Percentiles rank a stretch among this genome's conserved stretches.
phyloP scores from a whole-genome alignment of 2,888 invertebrate species.

The Trachelus iudaicus region DNA sequence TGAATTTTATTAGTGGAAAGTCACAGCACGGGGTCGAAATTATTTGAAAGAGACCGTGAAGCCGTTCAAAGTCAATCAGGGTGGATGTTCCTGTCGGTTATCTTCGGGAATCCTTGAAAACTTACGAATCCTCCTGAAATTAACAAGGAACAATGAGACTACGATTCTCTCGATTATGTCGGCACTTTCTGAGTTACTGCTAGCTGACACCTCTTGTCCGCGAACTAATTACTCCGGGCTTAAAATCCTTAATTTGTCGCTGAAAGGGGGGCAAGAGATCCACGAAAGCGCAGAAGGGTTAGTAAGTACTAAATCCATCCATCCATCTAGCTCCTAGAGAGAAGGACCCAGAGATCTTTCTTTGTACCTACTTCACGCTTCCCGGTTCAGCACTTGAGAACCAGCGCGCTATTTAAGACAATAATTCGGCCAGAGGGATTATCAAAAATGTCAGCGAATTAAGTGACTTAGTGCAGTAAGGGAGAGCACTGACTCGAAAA shows the following conservation, averaged over 20 bases:
- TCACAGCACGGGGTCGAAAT: too few relatives aligned
- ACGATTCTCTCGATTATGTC: constrained; percentile 4
- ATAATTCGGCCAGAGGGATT: constrained; percentile 20
- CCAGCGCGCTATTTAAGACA: constrained; percentile 20
- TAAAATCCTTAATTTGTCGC: constrained; percentile 48
- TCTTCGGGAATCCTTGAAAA: background rate
- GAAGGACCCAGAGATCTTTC: constrained; percentile 6
- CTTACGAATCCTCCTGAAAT: background rate
- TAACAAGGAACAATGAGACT: background rate
- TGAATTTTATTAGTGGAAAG: too few relatives aligned
- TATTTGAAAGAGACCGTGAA: too few relatives aligned
- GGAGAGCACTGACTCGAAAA: too few relatives aligned
- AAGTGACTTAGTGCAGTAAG: constrained; percentile 8
- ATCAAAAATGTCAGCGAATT: constrained; percentile 22
- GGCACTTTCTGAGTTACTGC: constrained; percentile 15
- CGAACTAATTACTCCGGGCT: constrained; percentile 47
- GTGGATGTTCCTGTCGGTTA: too few relatives aligned
- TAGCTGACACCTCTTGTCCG: constrained; percentile 15
- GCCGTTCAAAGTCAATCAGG: too few relatives aligned
- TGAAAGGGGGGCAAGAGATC: constrained; percentile 28
- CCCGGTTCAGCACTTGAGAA: constrained; percentile 14
- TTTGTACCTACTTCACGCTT: constrained; percentile 20
- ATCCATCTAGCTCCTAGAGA: constrained; percentile 4
- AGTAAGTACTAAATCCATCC: background rate
- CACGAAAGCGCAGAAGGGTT: background rate